Base-by-base conservation (phyloP, 2,797 vertebrate genomes). In the Microctenopoma lineatum region DNA sequence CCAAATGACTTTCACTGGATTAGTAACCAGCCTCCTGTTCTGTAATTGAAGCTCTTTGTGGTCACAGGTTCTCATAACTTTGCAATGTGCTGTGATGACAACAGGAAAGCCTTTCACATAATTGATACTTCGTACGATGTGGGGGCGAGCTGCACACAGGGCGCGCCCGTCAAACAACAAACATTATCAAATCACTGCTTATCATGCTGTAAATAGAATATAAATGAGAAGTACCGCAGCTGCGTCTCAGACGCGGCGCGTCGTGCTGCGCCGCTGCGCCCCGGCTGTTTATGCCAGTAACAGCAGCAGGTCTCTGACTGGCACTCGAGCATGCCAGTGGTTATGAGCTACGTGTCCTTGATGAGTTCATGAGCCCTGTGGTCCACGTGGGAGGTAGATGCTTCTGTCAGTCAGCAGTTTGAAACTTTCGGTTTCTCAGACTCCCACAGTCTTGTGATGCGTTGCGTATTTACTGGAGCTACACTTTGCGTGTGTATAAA, bases 351-450 rank as follows among this genome's bases (percentile, higher is more conserved):
- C 44, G 52, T 54, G 12, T 39, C 4, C 45, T 47, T 14, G 32
- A 55, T 41, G 48, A 21, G 13, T 26, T 38, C 14, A 26, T 46
- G 8, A 13, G 34, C 29, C 2, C 13, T 54, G 52, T 54, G 27
- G 56, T 63, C 25, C 14, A 21, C 0, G 77, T 84, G 69, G 80
- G 75, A 61, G 75, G 65, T 2, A 12, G 32, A 51, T 16, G 8
- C 56, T 47, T 59, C 60, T 42, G 38, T 69, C 69, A 69, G 57
- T 81, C 75, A 75, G 70, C 74, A 50, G 26, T 21, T 66, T 6
- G 8, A 42, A 38, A 48, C 34, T 72, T 76, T 78, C 36, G 42
- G 38, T 70, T 41, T 55, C 15, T 34, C 25, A 47, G 25, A 32
- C 25, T 44, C 34, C 50, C 38, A 48, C 60, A 14, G 58, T 54